A percentile compares a stretch with the other conserved stretches of the same genome.
phyloP scores from a whole-genome alignment of 2,888 invertebrate species.

The Frankliniella fusca region DNA sequence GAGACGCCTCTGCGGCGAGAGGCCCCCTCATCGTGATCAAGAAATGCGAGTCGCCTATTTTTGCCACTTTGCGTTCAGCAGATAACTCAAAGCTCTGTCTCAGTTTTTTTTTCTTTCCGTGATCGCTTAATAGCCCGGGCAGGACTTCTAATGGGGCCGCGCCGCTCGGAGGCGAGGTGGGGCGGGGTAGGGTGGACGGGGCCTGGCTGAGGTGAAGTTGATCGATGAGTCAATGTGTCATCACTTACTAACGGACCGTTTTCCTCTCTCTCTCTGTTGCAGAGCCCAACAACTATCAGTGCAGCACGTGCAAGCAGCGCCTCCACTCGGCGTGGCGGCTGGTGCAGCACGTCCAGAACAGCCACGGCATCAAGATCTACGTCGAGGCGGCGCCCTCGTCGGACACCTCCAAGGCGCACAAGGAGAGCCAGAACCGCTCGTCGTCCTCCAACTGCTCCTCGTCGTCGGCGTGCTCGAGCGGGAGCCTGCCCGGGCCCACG shows the following conservation, averaged over 20 bases:
- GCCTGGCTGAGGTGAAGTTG: neutral
- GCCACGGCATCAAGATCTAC: slow-evolving; percentile 92
- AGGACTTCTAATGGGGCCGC: too few relatives aligned
- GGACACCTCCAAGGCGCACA: slow-evolving; percentile 46
- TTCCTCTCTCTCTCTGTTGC: slow-evolving; percentile 48
- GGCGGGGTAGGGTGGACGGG: neutral
- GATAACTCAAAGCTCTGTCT: too few relatives aligned
- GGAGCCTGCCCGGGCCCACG: slow-evolving; percentile 38
- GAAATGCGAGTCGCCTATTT: neutral
- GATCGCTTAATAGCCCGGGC: too few relatives aligned
- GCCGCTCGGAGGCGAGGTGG: too few relatives aligned
- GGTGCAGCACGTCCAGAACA: slow-evolving; percentile 90
- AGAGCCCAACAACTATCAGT: slow-evolving; percentile 93
- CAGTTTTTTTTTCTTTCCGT: too few relatives aligned
- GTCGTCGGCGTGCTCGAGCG: slow-evolving; percentile 33
- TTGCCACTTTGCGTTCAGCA: neutral
- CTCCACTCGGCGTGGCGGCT: slow-evolving; percentile 93
- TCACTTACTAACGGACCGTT: neutral
- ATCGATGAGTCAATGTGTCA: neutral
- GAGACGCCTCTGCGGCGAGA: too few relatives aligned
- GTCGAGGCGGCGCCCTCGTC: slow-evolving; percentile 57
- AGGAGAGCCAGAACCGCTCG: slow-evolving; percentile 37
- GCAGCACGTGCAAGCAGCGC: slow-evolving; percentile 88
- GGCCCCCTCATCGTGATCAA: too few relatives aligned
- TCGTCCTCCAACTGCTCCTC: slow-evolving; percentile 32